These are phyloP conservation scores for Zonitis immaculata DNA, from an alignment of 2,888 invertebrate genomes.

Conservation along the genomic window DNA sequence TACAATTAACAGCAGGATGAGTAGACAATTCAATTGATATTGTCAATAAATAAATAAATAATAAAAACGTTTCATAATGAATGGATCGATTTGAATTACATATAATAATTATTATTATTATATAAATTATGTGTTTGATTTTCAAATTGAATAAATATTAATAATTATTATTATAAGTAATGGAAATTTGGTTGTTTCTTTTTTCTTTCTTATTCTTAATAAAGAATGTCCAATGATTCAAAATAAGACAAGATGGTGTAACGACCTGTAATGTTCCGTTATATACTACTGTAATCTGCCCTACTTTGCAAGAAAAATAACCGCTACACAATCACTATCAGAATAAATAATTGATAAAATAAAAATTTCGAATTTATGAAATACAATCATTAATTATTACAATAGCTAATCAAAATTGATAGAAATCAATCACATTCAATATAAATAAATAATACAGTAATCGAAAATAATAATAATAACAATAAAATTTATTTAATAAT, in stretches of 20 bases:
- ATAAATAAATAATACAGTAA: no score
- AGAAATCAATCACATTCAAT: no score
- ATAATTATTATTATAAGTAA: no score
- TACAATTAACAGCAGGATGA: background rate
- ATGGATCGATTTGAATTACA: no score
- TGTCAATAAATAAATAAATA: no score
- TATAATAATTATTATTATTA: no score
- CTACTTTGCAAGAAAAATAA: conserved; percentile 24
- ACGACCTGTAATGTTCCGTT: conserved; percentile 30
- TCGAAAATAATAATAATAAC: no score
- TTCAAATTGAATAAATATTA: no score
- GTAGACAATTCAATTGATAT: background rate
- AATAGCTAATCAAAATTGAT: background rate
- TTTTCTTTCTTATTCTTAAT: background rate
- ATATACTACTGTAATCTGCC: conserved; percentile 28
- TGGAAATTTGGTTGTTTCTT: no score
- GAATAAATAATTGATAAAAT: background rate
- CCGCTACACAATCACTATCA: background rate
- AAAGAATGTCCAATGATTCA: conserved; percentile 23
- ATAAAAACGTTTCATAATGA: no score
- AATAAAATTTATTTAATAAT: no score
- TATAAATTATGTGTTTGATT: no score
- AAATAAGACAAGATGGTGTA: conserved; percentile 20
- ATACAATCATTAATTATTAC: background rate
- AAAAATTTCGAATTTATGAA: background rate